Conservation (phyloP, 2,797 vertebrate species). For the Tragopan temminckii region DNA sequence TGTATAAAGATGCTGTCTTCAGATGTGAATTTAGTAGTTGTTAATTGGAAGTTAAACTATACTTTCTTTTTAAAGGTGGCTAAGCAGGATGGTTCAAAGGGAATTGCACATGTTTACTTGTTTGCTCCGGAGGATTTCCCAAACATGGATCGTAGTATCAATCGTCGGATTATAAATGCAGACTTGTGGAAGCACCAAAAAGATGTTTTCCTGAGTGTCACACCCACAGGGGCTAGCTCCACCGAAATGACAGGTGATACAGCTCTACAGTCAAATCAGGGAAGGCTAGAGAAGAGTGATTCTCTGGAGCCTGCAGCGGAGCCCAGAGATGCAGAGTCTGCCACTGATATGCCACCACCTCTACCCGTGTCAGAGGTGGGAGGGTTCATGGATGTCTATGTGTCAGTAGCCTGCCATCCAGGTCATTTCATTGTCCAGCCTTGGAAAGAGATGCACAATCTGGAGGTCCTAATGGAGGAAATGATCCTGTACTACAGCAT, state of each 20-base stretch:
- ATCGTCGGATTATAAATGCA: conserved; percentile 86
- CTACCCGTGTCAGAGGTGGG: conserved; percentile 87
- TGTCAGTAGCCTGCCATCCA: conserved; percentile 93
- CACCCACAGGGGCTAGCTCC: conserved; percentile 8
- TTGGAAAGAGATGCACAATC: conserved; percentile 93
- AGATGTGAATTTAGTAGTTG: not conserved
- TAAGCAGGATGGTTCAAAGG: conserved; percentile 82
- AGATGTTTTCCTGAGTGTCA: conserved; percentile 84
- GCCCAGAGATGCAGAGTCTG: not conserved
- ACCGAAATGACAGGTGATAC: conserved; percentile 21
- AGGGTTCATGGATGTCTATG: conserved; percentile 91
- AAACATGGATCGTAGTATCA: conserved; percentile 85
- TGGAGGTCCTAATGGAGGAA: conserved; percentile 93
- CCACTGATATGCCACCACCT: conserved; percentile 83
- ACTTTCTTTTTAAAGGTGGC: conserved; percentile 83
- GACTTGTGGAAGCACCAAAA: conserved; percentile 90
- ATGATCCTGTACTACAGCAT: conserved; percentile 94
- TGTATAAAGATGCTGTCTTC: not conserved
- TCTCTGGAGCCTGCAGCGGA: conserved; percentile 25
- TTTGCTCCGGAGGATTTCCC: conserved; percentile 87
- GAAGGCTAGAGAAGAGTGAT: conserved; percentile 60
- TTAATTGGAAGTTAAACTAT: not conserved
- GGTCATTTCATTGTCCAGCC: conserved; percentile 94
- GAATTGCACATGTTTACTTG: conserved; percentile 86
- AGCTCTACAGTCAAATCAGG: not conserved